Evolutionary conservation across 2,113 vertebrate species (phyloP).

Genomic region (Crotalus horridus): DNA sequence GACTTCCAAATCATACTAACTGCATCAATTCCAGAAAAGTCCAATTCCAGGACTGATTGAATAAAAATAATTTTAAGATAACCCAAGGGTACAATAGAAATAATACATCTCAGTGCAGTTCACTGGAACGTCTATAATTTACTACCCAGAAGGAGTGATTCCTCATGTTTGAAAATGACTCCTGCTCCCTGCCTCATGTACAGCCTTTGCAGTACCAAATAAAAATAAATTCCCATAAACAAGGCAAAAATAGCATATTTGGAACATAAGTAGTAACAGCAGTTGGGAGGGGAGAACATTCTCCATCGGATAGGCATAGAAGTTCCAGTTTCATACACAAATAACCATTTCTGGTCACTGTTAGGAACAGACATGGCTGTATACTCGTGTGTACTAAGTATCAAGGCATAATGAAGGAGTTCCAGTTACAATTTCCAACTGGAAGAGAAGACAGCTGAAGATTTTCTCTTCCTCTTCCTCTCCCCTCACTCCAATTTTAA

Average conservation of each 20-base stretch:
- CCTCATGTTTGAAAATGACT: not conserved
- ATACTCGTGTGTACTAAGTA: not conserved
- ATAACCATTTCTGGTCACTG: not conserved
- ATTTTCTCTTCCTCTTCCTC: not conserved
- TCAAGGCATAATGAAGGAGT: not conserved
- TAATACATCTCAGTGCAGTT: not conserved
- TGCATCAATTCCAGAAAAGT: conserved; percentile 13
- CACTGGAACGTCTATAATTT: not conserved
- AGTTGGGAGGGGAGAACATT: not conserved
- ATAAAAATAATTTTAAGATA: conserved; percentile 4
- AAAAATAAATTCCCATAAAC: not conserved
- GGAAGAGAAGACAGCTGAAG: not conserved
- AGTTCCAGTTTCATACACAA: not conserved
- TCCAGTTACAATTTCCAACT: not conserved
- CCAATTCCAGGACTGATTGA: not conserved
- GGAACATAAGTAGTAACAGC: not conserved
- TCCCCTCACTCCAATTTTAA: not conserved
- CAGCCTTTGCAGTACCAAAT: not conserved
- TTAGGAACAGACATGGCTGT: not conserved
- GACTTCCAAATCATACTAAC: conserved; percentile 4
- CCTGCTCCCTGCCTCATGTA: not conserved
- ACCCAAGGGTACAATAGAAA: not conserved
- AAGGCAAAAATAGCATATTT: not conserved
- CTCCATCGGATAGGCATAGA: not conserved
- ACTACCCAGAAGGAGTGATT: not conserved